phyloP scores from a whole-genome alignment of 2,797 vertebrate genomes.

The Scleropages formosus region DNA sequence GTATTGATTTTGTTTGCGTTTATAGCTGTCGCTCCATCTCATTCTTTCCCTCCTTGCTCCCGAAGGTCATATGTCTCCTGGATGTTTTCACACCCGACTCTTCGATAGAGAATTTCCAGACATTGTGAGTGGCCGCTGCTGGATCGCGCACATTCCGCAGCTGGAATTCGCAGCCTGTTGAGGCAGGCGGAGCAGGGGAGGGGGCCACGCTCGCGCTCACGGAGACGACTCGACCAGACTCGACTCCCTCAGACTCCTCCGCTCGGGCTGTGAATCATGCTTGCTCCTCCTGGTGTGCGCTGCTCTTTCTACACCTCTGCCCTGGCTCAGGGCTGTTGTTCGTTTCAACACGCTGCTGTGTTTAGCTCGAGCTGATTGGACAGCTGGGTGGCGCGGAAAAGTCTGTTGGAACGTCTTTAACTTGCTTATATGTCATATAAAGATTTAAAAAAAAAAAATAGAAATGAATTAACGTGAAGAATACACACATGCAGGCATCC shows the following conservation, averaged over 20 bases:
- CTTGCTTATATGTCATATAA: no score
- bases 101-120: slow-evolving; percentile 75
- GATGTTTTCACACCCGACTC: slow-evolving; percentile 77
- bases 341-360: background rate
- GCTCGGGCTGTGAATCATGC: background rate
- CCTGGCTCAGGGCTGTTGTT: background rate
- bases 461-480: no score
- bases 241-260: background rate
- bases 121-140: slow-evolving; percentile 68
- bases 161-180: slow-evolving; percentile 50
- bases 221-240: no score
- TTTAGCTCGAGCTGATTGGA: no score
- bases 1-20: no score
- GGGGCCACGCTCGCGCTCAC: background rate
- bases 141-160: slow-evolving; percentile 50
- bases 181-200: slow-evolving; percentile 24
- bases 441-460: no score
- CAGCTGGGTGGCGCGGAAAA: no score
- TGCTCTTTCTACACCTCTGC: background rate
- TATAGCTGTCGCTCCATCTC: background rate
- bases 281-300: background rate
- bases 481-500: no score
- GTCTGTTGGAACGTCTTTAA: no score
- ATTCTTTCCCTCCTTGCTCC: slow-evolving; percentile 2
- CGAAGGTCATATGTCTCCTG: slow-evolving; percentile 75